Evolutionary conservation across 2,113 vertebrate species (phyloP), one percentile per base, ranked within the genome.

Genomic region (Pongo pygmaeus): DNA sequence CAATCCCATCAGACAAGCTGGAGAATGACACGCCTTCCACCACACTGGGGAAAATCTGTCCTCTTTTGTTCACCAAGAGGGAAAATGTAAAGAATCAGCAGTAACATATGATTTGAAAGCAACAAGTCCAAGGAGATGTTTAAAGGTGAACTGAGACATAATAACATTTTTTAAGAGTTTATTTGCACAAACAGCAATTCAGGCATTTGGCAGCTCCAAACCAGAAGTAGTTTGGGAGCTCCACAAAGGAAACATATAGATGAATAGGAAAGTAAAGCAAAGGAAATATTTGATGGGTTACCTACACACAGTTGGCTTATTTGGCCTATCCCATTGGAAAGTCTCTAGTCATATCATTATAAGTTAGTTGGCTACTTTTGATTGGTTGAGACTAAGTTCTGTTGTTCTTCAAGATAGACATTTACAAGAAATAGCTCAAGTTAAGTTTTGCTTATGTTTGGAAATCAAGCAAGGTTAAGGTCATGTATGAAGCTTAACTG

Each of bases 41-140:
- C 52, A 61, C 6, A 20, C 35, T 6, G 5, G 38, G 8, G 43
- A 57, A 35, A 70, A n/a, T n/a, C 79, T 35, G 5, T 6, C 52
- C 32, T 72, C n/a, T 23, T 22, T 23, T 64, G 61, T 52, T 50
- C 43, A 69, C 25, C 59, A 13, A 0, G 0, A 9, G 40, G 22
- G 61, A 7, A 50, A 78, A 84, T 6, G 48, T 50, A 50, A 91
- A 69, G 64, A 23, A 81, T 18, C 38, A 92, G 22, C 20, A 80
- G 46, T 23, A 77, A 50, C 14, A 46, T 4, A 0, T 38, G 85
- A 89, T 30, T 43, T 32, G 8, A 85, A 74, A 55, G 55, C 4
- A 64, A 57, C 46, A 77, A 35, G 43, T 69, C 35, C 46, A 75
- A 90, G 57, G 46, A 8, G 2, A 50, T 67, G 8, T 61, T 84